These are phyloP conservation scores for Tipula lateralis DNA, from an alignment of 2,888 invertebrate genomes.

Conservation along the genomic window DNA sequence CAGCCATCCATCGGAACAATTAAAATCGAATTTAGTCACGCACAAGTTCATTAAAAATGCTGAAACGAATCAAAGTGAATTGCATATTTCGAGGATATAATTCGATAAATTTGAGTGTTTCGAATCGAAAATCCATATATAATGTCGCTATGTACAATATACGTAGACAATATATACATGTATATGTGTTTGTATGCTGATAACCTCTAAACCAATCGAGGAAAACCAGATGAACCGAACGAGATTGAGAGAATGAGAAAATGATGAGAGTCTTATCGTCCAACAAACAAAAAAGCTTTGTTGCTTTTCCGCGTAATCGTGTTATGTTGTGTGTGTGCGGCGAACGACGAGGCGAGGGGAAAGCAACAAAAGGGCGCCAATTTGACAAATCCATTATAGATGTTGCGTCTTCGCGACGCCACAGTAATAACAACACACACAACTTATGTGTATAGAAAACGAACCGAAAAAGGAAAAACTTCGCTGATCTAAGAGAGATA, in stretches of 20 bases:
- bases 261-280: neutral
- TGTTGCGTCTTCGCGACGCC: slow-evolving; percentile 12
- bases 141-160: neutral
- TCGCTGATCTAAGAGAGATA: no score
- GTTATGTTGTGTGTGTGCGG: neutral
- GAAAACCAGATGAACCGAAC: neutral
- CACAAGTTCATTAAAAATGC: neutral
- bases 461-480: neutral
- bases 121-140: neutral
- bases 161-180: no score
- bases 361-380: neutral
- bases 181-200: neutral
- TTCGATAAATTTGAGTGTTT: neutral
- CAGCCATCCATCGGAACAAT: neutral
- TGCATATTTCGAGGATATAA: neutral
- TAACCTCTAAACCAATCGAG: neutral
- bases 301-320: neutral
- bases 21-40: neutral
- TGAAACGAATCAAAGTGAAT: neutral
- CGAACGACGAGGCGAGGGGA: neutral
- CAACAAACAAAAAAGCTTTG: neutral
- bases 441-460: neutral
- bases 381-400: slow-evolving; percentile 12
- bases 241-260: neutral
- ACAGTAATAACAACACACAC: neutral